A percentile compares a stretch with the other conserved stretches of the same genome.
phyloP scores from a whole-genome alignment of 2,888 invertebrate species.

The Drosophila atripex region DNA sequence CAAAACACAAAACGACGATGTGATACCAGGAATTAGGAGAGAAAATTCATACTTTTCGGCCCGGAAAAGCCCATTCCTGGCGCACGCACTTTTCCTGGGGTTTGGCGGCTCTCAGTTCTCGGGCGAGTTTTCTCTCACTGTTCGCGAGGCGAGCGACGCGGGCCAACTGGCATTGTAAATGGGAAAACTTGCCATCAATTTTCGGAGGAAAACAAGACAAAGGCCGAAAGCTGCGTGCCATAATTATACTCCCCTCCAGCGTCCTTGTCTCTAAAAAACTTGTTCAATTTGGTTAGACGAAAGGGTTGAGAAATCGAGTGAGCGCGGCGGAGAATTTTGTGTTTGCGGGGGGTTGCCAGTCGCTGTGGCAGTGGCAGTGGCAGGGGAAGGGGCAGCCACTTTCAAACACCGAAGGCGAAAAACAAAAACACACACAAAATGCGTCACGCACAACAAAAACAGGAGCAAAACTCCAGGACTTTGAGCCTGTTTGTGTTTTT shows the following conservation, averaged over 20 bases:
- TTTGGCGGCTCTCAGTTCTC: conserved; percentile 14
- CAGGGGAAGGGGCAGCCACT: conserved; percentile 8
- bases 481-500: conserved; percentile 7
- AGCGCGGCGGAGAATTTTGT: conserved; percentile 3
- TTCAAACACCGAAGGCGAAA: conserved; percentile 35
- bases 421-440: conserved; percentile 38
- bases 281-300: conserved; percentile 43
- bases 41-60: conserved; percentile 7
- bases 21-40: conserved; percentile 8
- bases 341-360: conserved; percentile 26
- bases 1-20: conserved; percentile 21
- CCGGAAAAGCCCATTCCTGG: conserved; percentile 8
- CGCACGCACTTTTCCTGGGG: conserved; percentile 4
- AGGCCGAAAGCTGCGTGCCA: conserved; percentile 72
- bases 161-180: conserved; percentile 65
- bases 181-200: conserved; percentile 75
- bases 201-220: conserved; percentile 70
- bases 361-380: conserved; percentile 8
- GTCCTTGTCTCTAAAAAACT: conserved; percentile 46
- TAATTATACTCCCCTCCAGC: conserved; percentile 52
- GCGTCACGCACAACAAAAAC: conserved; percentile 43
- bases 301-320: conserved; percentile 40
- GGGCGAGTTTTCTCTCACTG: conserved; percentile 37
- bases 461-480: conserved; percentile 1
- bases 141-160: conserved; percentile 66